Conservation (phyloP, 2,888 invertebrate genomes). For the Neoascia interrupta region DNA sequence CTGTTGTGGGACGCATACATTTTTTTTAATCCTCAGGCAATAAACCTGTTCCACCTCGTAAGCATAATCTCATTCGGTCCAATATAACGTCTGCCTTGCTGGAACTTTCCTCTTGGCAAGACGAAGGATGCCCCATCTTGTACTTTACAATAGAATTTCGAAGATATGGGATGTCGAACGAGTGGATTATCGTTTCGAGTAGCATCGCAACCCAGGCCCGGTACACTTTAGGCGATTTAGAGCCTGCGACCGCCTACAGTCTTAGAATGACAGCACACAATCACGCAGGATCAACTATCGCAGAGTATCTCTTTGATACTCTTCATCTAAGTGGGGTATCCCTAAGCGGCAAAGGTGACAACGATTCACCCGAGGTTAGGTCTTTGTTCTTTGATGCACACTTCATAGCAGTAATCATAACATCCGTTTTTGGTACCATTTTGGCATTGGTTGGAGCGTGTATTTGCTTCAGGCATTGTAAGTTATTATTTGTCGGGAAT, state of each 20-base stretch:
- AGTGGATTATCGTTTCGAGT: constrained; percentile 80
- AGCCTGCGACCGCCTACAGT: constrained; percentile 81
- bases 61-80: constrained; percentile 85
- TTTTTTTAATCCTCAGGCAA: constrained; percentile 74
- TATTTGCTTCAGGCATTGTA: constrained; percentile 82
- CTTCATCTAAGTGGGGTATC: constrained; percentile 80
- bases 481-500: constrained; percentile 71
- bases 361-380: constrained; percentile 72
- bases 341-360: constrained; percentile 70
- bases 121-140: constrained; percentile 89
- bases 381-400: constrained; percentile 76
- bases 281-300: constrained; percentile 83
- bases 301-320: constrained; percentile 82
- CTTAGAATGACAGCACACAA: constrained; percentile 83
- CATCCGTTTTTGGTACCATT: constrained; percentile 80
- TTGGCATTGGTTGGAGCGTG: constrained; percentile 81
- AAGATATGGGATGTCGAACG: constrained; percentile 74
- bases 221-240: constrained; percentile 80
- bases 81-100: constrained; percentile 89
- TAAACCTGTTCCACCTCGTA: constrained; percentile 85
- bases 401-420: constrained; percentile 76
- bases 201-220: constrained; percentile 80
- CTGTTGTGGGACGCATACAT: not conserved
- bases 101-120: constrained; percentile 89
- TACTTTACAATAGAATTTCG: constrained; percentile 82